These are phyloP conservation scores for Acrocephalus kingi DNA, from an alignment of 2,113 vertebrate species.

Conservation along the genomic window DNA sequence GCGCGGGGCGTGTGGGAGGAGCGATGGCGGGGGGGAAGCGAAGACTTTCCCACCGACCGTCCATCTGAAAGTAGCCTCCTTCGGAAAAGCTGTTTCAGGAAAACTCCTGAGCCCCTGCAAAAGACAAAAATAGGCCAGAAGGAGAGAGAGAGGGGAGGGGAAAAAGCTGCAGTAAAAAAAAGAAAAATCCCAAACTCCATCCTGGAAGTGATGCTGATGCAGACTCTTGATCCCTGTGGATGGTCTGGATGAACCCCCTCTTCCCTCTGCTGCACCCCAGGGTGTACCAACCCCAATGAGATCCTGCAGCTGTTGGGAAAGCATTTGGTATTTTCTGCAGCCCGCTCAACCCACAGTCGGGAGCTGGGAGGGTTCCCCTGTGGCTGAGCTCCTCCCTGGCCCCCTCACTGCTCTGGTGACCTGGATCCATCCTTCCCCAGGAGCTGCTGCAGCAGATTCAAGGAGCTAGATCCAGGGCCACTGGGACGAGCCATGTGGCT, in stretches of 20 bases:
- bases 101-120: slow-evolving; percentile 69
- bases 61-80: slow-evolving; percentile 72
- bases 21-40: slow-evolving; percentile 55
- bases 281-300: background rate
- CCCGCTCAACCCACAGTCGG: rapidly evolving
- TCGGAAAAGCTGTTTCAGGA: slow-evolving; percentile 72
- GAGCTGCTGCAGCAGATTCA: background rate
- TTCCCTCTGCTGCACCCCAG: background rate
- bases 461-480: background rate
- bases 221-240: background rate
- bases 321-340: background rate
- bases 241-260: background rate
- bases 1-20: slow-evolving; percentile 50
- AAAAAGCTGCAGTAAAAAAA: slow-evolving; percentile 29
- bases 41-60: slow-evolving; percentile 67
- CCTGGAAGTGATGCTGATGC: background rate
- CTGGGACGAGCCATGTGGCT: background rate
- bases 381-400: background rate
- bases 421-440: background rate
- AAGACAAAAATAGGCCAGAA: slow-evolving; percentile 68
- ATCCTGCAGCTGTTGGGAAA: background rate
- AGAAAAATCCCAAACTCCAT: background rate
- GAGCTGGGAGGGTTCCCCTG: background rate
- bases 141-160: background rate
- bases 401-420: background rate